Evolutionary conservation across 1,140 invertebrate species (phyloP).

Genomic region (Euborellia annulipes): DNA sequence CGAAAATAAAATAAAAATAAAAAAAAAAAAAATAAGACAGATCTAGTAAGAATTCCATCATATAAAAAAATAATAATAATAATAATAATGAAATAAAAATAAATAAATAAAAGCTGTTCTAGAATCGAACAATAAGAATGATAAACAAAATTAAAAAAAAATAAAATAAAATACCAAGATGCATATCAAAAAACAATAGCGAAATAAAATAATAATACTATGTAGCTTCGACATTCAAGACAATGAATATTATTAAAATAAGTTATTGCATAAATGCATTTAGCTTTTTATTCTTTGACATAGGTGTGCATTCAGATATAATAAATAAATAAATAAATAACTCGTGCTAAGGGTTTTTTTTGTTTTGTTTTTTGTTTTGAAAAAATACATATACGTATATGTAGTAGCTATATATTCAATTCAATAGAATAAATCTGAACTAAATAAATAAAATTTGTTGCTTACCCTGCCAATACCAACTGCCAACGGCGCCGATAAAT

Average conservation of each 20-base stretch:
- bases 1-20: constrained; percentile 12
- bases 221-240: not conserved
- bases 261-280: not conserved
- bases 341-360: constrained; percentile 3
- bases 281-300: not conserved
- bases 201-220: not conserved
- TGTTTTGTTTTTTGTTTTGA: too few species aligned
- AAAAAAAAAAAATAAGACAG: constrained; percentile 1
- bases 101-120: constrained; percentile 1
- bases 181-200: constrained; percentile 5
- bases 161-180: constrained; percentile 3
- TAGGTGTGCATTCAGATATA: too few species aligned
- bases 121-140: not conserved
- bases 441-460: constrained; percentile 6
- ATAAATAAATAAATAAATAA: constrained; percentile 2
- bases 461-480: constrained; percentile 96
- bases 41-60: not conserved
- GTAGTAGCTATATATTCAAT: too few species aligned
- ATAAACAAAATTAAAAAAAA: constrained; percentile 1
- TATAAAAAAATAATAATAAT: too few species aligned
- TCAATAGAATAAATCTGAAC: too few species aligned
- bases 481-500: constrained; percentile 86
- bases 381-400: too few species aligned
- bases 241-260: not conserved
- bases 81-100: constrained; percentile 7